These are phyloP conservation scores for Lophotis ruficrista DNA, from an alignment of 2,113 vertebrate genomes.

Conservation along the genomic window DNA sequence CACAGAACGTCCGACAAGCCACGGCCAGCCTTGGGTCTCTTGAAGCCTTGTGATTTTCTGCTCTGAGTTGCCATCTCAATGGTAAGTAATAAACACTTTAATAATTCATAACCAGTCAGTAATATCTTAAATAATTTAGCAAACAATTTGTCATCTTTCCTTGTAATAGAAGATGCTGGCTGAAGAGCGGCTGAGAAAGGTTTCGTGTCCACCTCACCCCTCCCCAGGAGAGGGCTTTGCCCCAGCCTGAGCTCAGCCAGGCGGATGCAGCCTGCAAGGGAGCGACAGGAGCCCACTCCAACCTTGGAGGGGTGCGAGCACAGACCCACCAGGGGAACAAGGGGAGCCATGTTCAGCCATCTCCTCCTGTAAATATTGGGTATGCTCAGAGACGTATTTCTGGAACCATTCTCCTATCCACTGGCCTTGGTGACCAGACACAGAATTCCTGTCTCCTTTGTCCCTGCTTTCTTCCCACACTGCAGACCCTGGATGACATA, in stretches of 20 bases:
- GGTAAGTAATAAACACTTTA: conserved; percentile 63
- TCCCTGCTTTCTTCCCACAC: neutral
- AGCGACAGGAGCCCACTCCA: neutral
- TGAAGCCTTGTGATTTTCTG: conserved; percentile 48
- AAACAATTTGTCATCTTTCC: conserved; percentile 52
- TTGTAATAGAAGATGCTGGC: neutral
- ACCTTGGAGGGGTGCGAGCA: neutral
- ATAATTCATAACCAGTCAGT: conserved; percentile 56
- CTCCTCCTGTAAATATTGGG: neutral
- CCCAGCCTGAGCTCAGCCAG: neutral
- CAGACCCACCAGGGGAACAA: fast-evolving
- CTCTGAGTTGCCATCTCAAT: conserved; percentile 13
- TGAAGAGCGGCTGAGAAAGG: neutral
- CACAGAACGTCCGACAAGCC: neutral
- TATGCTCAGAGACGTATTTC: neutral
- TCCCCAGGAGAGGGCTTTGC: neutral
- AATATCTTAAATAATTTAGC: conserved; percentile 61
- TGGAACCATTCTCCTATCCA: neutral
- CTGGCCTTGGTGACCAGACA: neutral
- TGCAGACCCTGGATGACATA: neutral
- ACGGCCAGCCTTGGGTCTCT: neutral
- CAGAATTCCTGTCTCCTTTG: neutral
- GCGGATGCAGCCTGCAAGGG: neutral
- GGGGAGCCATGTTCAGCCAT: neutral
- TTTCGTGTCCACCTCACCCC: neutral